Evolutionary conservation across 2,797 vertebrate genomes (phyloP).

Genomic region (Lemur catta): DNA sequence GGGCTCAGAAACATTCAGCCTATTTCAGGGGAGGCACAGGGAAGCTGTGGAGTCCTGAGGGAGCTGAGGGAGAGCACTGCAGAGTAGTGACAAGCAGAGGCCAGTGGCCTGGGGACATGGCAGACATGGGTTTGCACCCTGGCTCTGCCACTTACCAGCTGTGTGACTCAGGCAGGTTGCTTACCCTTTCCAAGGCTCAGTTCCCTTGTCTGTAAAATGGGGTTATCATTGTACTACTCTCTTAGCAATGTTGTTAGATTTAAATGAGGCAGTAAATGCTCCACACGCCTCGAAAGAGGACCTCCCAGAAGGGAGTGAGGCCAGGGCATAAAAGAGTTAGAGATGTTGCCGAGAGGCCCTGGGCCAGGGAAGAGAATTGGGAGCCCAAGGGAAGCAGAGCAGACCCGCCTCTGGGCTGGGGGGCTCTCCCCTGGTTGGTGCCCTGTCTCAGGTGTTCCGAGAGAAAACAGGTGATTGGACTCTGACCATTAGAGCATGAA

Average conservation of each 20-base stretch:
- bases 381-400: not conserved
- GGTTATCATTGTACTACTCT: not conserved
- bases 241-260: not conserved
- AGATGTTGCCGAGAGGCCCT: not conserved
- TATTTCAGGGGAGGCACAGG: not conserved
- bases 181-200: not conserved
- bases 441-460: not conserved
- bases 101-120: not conserved
- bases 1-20: not conserved
- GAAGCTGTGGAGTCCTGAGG: not conserved
- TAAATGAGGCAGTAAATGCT: not conserved
- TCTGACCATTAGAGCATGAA: not conserved
- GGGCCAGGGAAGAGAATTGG: not conserved
- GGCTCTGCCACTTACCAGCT: not conserved
- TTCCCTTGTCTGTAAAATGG: constrained; percentile 19
- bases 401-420: not conserved
- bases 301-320: not conserved
- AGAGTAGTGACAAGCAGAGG: not conserved
- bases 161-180: not conserved
- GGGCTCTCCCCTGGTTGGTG: not conserved
- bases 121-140: not conserved
- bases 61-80: not conserved
- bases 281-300: not conserved
- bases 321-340: not conserved
- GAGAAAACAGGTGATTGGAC: not conserved